Evolutionary conservation across 1,140 invertebrate genomes (phyloP), one percentile per base, ranked within the genome.

Genomic region (Platyscapa corneri): DNA sequence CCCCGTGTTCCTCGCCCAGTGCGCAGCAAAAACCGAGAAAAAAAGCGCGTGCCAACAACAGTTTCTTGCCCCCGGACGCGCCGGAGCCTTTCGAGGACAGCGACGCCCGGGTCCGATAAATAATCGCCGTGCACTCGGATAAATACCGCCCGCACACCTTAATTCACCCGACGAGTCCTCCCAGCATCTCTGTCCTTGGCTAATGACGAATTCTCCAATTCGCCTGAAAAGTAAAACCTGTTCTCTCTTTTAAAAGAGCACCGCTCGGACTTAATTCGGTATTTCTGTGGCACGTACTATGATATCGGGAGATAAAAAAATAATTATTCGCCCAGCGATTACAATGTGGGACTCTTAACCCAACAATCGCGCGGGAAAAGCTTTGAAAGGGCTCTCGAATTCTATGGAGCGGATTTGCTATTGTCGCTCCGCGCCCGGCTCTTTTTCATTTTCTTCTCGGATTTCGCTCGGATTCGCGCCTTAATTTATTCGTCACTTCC

Each of bases 91-190:
- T 5, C 70, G 37, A 42, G 70, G 37, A 39, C 70, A 32, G 42
- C 70, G 37, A 60, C 20, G 5, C 56, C 7, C 56, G 5, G 23
- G n/a, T 18, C 37, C 37, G 27, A 5, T 74, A 42, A 74, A 74
- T 74, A 74, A 74, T 74, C 37, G 39, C 23, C 42, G 6, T 7
- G 6, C 42, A 46, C 42, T n/a, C 42, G 42, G 12, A 46, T 46
- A 46, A 46, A 46, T 7, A 30, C 37, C 70, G 70, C 70, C 70
- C 70, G 70, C 70, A 42, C 70, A 74, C 37, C 37, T 74, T 42
- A 42, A 42, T 42, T 42, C 27, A 39, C 20, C 20, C 23, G 23
- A 27, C 2, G 56, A 60, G 56, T 60, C 20, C 23, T 46, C 42
- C 12, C 53, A 18, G 32, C 1, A 3, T 1, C 37, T n/a, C 70